A percentile compares a stretch with the other conserved stretches of the same genome.
These are phyloP conservation scores for Paratrypauchen microcephalus DNA, from an alignment of 2,797 vertebrate genomes.

Conservation along the genomic window DNA sequence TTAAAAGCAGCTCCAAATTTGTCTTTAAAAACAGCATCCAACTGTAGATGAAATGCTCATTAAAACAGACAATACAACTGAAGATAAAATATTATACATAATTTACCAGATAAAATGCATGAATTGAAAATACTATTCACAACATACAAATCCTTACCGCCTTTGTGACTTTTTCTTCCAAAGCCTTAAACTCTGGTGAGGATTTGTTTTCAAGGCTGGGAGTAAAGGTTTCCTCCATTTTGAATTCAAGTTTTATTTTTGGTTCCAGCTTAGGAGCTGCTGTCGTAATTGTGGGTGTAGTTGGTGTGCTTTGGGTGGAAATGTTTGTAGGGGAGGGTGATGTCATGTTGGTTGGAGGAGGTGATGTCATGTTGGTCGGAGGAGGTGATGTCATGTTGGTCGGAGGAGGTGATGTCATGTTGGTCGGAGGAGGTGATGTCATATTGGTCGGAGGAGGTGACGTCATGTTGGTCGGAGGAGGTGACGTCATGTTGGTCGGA, in stretches of 20 bases:
- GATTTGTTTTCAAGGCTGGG: not conserved
- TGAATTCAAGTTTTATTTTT: slow-evolving; percentile 18
- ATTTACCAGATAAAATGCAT: not conserved
- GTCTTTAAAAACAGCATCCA: fast-evolving
- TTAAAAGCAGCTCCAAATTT: not conserved
- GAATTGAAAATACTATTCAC: not conserved
- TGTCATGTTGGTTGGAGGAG: too few species aligned
- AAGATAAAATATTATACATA: not conserved
- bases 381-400: not conserved
- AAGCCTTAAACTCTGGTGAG: not conserved
- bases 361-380: not conserved
- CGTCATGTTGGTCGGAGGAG: not conserved
- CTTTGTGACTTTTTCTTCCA: not conserved
- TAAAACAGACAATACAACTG: not conserved
- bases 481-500: not conserved
- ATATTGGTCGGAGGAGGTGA: not conserved
- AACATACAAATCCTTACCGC: slow-evolving; percentile 24
- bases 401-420: not conserved
- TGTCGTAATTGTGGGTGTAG: not conserved
- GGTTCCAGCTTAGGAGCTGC: not conserved
- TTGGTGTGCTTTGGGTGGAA: not conserved
- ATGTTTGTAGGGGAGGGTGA: not conserved
- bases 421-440: not conserved
- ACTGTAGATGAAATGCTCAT: slow-evolving; percentile 14
- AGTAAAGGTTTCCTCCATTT: fast-evolving